These are phyloP conservation scores for Cryptoblepharus egeriae DNA, from an alignment of 2,797 vertebrate genomes.

Conservation along the genomic window DNA sequence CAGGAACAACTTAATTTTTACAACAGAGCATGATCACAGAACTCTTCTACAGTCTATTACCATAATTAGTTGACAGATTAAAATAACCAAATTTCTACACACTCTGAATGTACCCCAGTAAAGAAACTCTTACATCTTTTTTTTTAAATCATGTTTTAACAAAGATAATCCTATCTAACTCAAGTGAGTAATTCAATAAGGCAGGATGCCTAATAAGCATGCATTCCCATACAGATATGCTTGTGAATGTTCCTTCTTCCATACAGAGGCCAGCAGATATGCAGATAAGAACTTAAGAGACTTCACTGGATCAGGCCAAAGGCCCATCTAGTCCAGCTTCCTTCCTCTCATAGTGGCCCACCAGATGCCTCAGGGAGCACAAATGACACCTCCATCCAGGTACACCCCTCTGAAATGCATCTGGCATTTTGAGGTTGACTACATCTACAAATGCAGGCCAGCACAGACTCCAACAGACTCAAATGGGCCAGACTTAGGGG, in stretches of 20 bases:
- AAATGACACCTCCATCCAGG: too few relatives aligned
- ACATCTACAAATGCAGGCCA: too few relatives aligned
- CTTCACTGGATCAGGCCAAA: too few relatives aligned
- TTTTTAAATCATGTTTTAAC: not conserved
- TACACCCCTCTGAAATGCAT: too few relatives aligned
- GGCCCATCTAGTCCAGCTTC: too few relatives aligned
- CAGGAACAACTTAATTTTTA: not conserved
- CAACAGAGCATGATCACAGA: not conserved
- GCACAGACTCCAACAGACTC: too few relatives aligned
- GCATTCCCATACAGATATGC: not conserved
- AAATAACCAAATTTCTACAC: not conserved
- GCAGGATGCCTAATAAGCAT: not conserved
- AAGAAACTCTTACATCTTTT: not conserved
- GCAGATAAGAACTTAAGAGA: too few relatives aligned
- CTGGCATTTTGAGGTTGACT: too few relatives aligned
- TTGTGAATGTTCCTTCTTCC: not conserved
- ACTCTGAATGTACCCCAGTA: not conserved
- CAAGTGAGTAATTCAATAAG: not conserved
- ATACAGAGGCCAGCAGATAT: too few relatives aligned
- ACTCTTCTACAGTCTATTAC: not conserved
- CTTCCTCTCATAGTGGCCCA: too few relatives aligned
- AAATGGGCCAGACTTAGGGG: too few relatives aligned
- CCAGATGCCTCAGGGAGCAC: too few relatives aligned
- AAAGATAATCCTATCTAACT: not conserved
- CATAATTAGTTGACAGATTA: not conserved